These are phyloP conservation scores for Miichthys miiuy DNA, from an alignment of 2,797 vertebrate genomes.

Conservation along the genomic window DNA sequence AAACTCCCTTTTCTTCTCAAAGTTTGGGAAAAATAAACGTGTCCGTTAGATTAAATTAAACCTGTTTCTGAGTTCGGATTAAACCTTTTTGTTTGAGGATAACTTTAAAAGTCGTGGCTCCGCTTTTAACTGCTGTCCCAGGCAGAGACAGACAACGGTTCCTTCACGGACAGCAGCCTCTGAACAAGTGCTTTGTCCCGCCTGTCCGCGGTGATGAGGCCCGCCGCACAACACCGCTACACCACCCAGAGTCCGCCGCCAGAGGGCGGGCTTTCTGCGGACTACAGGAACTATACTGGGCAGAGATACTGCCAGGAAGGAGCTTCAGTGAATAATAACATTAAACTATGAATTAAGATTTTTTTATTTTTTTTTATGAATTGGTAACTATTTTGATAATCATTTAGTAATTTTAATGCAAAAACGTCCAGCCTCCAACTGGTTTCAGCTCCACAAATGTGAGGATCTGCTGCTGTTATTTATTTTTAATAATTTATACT, in stretches of 20 bases:
- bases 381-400: too few species aligned
- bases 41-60: background rate
- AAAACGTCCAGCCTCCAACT: too few species aligned
- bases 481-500: too few species aligned
- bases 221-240: slow-evolving; percentile 19
- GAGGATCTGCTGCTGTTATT: too few species aligned
- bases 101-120: background rate
- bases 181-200: slow-evolving; percentile 68
- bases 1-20: slow-evolving; percentile 13
- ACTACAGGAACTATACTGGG: accelerated
- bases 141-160: slow-evolving; percentile 28
- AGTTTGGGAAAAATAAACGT: background rate
- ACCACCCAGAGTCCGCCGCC: slow-evolving; percentile 31
- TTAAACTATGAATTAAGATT: too few species aligned
- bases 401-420: too few species aligned
- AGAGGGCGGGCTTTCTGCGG: slow-evolving; percentile 55
- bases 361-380: too few species aligned
- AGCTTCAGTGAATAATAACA: too few species aligned
- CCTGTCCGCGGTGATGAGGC: slow-evolving; percentile 57
- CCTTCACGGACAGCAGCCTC: background rate
- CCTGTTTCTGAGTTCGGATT: background rate
- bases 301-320: background rate
- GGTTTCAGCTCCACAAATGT: too few species aligned
- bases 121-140: background rate
- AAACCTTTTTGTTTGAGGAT: background rate